phyloP scores from a whole-genome alignment of 2,888 invertebrate genomes.

The Folsomia candida region DNA sequence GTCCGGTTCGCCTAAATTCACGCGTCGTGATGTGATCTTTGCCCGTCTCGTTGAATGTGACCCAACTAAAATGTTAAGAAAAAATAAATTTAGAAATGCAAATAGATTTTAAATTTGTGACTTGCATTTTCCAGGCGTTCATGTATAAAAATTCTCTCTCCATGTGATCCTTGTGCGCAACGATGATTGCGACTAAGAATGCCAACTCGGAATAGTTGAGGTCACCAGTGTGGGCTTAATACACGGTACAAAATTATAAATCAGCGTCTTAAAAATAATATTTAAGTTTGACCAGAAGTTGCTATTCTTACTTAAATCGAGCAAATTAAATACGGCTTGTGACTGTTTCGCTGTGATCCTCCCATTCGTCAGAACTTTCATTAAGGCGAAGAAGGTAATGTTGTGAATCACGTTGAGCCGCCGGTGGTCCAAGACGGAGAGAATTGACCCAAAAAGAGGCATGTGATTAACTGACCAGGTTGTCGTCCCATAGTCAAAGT shows the following conservation, averaged over 20 bases:
- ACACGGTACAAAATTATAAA: neutral
- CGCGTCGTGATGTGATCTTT: conserved; percentile 17
- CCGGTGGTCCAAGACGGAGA: conserved; percentile 28
- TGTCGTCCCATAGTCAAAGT: conserved; percentile 34
- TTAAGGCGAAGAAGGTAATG: conserved; percentile 26
- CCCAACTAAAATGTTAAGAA: conserved; percentile 20
- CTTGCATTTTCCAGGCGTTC: conserved; percentile 32
- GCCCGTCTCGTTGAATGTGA: conserved; percentile 30
- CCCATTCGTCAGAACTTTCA: conserved; percentile 28
- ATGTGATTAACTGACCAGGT: conserved; percentile 32
- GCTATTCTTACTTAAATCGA: conserved; percentile 19
- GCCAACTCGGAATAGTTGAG: conserved; percentile 27
- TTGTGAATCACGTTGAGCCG: conserved; percentile 20
- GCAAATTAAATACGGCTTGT: conserved; percentile 22
- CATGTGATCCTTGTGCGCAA: conserved; percentile 32
- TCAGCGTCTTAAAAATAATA: neutral
- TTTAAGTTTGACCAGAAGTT: neutral
- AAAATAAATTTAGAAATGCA: neutral
- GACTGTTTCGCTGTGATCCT: conserved; percentile 21
- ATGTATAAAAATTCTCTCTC: conserved; percentile 34
- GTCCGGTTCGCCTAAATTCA: conserved; percentile 28
- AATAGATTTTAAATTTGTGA: neutral
- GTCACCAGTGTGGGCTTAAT: conserved; percentile 20
- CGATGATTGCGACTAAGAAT: conserved; percentile 23
- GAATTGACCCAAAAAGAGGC: conserved; percentile 24